Evolutionary conservation across 2,113 vertebrate genomes (phyloP).

Genomic region (Phoenicopterus ruber): DNA sequence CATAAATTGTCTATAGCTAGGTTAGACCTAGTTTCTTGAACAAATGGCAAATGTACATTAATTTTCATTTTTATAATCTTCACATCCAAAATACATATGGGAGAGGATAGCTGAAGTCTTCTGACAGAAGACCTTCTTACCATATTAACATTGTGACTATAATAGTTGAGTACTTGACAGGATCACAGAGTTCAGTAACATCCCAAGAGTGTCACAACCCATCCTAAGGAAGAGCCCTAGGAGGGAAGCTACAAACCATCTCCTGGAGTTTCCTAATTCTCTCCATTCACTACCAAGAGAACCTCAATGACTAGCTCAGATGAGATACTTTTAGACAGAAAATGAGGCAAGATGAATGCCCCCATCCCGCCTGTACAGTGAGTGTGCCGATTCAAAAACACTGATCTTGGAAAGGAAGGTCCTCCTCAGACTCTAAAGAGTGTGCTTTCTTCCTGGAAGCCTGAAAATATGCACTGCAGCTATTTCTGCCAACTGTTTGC

Average conservation of each 20-base stretch:
- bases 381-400: not conserved
- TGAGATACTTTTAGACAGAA: not conserved
- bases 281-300: not conserved
- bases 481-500: constrained; percentile 51
- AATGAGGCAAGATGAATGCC: not conserved
- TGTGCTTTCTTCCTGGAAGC: constrained; percentile 5
- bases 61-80: not conserved
- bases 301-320: not conserved
- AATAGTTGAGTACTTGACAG: not conserved
- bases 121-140: not conserved
- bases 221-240: not conserved
- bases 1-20: not conserved
- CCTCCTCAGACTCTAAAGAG: not conserved
- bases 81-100: not conserved
- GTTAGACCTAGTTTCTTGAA: not conserved
- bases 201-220: not conserved
- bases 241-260: not conserved
- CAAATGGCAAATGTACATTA: not conserved
- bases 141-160: not conserved
- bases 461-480: constrained; percentile 29
- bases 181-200: not conserved
- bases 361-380: not conserved
- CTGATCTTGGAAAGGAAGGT: not conserved
- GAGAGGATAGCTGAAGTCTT: not conserved
- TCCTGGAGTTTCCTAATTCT: not conserved